These are phyloP conservation scores for Aporophyla lueneburgensis DNA, from an alignment of 2,888 invertebrate species.

Conservation along the genomic window DNA sequence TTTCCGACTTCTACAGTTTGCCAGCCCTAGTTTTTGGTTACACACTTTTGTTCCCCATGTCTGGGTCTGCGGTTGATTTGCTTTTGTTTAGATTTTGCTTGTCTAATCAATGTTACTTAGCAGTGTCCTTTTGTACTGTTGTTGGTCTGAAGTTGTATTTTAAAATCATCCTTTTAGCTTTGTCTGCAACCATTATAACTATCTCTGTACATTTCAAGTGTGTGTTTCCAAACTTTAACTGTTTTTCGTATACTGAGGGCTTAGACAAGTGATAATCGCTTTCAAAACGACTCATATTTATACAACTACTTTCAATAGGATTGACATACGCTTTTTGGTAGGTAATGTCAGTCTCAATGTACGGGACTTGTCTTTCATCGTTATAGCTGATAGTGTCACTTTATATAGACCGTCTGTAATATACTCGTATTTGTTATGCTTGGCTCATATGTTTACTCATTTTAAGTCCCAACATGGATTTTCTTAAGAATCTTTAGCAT, in stretches of 20 bases:
- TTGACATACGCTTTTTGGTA: background rate
- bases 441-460: background rate
- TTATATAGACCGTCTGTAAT: background rate
- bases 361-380: background rate
- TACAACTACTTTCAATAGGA: background rate
- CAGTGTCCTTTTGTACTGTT: slow-evolving; percentile 1
- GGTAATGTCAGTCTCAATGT: background rate
- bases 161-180: slow-evolving; percentile 4
- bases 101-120: slow-evolving; percentile 44
- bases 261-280: no score
- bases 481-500: background rate
- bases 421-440: background rate
- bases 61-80: slow-evolving; percentile 45
- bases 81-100: slow-evolving; percentile 39
- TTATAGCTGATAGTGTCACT: background rate
- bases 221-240: background rate
- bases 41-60: slow-evolving; percentile 48
- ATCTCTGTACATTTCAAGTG: background rate
- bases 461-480: background rate
- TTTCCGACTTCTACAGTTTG: background rate
- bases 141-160: slow-evolving; percentile 4
- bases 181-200: background rate
- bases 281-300: no score
- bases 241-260: background rate
- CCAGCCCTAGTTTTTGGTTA: slow-evolving; percentile 33